Percentiles rank a stretch among this genome's conserved stretches.
Conservation (phyloP, 2,797 vertebrate genomes). For the Brotogeris chrysoptera region DNA sequence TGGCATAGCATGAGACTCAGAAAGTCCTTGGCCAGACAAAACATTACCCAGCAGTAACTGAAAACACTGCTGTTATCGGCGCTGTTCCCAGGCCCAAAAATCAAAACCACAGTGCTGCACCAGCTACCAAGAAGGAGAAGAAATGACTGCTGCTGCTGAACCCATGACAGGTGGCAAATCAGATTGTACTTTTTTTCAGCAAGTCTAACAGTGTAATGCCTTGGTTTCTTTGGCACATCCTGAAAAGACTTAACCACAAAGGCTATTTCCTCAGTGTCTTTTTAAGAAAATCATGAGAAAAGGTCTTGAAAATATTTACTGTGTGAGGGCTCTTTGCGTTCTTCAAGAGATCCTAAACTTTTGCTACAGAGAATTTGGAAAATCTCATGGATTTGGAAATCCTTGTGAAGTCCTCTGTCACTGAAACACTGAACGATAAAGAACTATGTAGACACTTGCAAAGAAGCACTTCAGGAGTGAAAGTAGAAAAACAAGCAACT, state of each 20-base stretch:
- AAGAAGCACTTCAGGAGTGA: neutral
- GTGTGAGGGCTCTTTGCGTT: neutral
- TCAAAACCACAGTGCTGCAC: no score
- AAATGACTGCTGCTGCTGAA: no score
- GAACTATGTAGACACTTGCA: neutral
- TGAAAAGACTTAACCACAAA: neutral
- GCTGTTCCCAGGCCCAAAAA: no score
- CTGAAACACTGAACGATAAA: neutral
- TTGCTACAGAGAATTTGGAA: neutral
- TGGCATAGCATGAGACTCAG: no score
- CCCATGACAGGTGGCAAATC: no score
- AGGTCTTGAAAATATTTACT: neutral
- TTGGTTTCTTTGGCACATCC: neutral
- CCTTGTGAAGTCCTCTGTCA: neutral
- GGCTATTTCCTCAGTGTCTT: neutral
- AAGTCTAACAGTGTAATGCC: neutral
- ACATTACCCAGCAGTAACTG: no score
- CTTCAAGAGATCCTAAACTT: neutral
- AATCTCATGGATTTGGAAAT: neutral
- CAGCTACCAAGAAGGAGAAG: no score
- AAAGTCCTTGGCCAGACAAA: no score
- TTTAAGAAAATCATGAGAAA: neutral
- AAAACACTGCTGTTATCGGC: no score
- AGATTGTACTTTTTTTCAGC: neutral
- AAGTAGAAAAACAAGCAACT: neutral